Base-by-base conservation (phyloP, 2,113 vertebrate genomes). In the Petroica traversi region DNA sequence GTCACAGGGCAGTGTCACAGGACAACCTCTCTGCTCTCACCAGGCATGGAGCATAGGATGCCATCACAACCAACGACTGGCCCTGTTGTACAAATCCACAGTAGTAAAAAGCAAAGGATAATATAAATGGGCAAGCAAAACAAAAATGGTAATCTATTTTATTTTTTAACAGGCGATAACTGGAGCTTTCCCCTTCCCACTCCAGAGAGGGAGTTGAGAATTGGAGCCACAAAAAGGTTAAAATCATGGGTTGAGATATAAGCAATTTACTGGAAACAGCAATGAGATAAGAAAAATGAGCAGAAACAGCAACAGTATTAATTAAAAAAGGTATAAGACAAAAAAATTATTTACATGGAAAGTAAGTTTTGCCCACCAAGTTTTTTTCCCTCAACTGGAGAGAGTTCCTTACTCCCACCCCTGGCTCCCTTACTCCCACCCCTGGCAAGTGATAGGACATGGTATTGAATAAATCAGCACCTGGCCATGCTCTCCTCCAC, bases 1-100 rank as follows among this genome's bases (percentile, higher is more conserved):
- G 34, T 36, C 19, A 0, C 58, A 8, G 16, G 6, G 9, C 31
- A 58, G 52, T 16, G 34, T 36, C 19, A 0, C 58, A 8, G 16
- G 6, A 8, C 31, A 43, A 7, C 5, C 17, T 10, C 36, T 41
- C 45, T 52, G n/a, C 83, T 59, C 8, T 16, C 58, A 46, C 26
- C 11, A 4, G n/a, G 24, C 49, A 33, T 0, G 0, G 20, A 41
- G 43, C 6, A 1, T 38, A 19, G n/a, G 28, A 11, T 33, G 23
- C 51, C 91, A 75, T 55, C 73, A 68, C 36, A 72, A 41, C 10
- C 69, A 45, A 19, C 8, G 64, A 22, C n/a, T 22, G 5, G 11
- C 22, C 18, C 19, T 66, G 3, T 22, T 63, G 40, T 28, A 63
- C 62, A 79, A 68, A 79, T 7, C 19, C 71, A 85, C 31, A 7